Percentiles rank a stretch among this genome's conserved stretches.
Evolutionary conservation across 2,888 invertebrate species (phyloP).

Genomic region (Drosophila affinis): DNA sequence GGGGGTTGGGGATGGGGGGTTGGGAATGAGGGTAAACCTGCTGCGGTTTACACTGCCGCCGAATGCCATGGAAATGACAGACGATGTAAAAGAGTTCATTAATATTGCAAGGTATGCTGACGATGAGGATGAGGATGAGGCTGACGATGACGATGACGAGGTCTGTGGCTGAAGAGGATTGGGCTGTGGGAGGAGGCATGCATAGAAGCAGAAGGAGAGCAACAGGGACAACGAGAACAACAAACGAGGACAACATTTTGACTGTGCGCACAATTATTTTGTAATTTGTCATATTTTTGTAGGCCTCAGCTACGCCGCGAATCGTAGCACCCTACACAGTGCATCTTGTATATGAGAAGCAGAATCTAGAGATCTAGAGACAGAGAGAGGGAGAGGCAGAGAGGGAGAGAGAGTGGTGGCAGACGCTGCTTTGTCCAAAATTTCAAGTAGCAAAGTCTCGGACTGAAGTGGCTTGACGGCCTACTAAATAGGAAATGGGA

Average conservation of each 20-base stretch:
- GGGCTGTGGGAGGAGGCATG: constrained; percentile 13
- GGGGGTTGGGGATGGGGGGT: not conserved
- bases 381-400: not conserved
- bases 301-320: constrained; percentile 47
- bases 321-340: constrained; percentile 16
- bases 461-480: constrained; percentile 74
- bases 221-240: constrained; percentile 19
- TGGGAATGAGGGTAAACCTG: constrained; percentile 12
- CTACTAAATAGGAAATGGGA: constrained; percentile 64
- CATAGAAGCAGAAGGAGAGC: constrained; percentile 10
- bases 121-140: constrained; percentile 52
- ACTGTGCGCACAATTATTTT: constrained; percentile 76
- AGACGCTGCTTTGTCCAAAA: constrained; percentile 63
- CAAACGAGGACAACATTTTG: constrained; percentile 57
- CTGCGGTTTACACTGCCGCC: constrained; percentile 44
- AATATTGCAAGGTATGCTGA: constrained; percentile 70
- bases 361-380: constrained; percentile 1
- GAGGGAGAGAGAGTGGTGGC: not conserved
- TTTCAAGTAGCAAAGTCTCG: constrained; percentile 73
- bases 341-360: not conserved
- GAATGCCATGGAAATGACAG: constrained; percentile 72
- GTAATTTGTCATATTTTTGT: constrained; percentile 76
- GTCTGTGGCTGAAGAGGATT: not conserved
- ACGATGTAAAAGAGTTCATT: constrained; percentile 78
- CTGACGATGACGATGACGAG: constrained; percentile 15